Evolutionary conservation across 2,797 vertebrate genomes (phyloP), one percentile per base, ranked within the genome.

Genomic region (Myotis myotis): DNA sequence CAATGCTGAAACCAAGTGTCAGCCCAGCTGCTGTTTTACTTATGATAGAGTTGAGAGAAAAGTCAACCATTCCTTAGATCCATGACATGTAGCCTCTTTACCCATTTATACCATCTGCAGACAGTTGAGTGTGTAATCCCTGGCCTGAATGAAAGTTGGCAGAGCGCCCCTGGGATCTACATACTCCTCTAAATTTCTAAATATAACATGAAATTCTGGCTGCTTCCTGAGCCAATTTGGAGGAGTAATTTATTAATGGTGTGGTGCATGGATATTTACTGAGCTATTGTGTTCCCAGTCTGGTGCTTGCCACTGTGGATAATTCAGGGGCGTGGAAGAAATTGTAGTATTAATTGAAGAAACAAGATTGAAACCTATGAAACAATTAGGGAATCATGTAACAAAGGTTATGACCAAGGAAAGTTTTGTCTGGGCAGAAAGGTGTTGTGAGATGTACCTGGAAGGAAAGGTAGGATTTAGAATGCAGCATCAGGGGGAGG

Each of bases 141-240:
- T 41, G 22, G 47, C 25, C 44, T 93, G 57, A 51, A 72, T 0
- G n/a, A 75, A 88, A 71, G 16, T 66, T 49, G 75, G 51, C 51
- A 64, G 20, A 57, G 51, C 19, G 60, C 47, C 53, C 20, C 8
- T 25, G 49, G 13, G 33, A 82, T 20, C 80, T 78, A 68, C 2
- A 5, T 5, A n/a, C 8, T 49, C 38, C 8, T 92, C 38, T 86
- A 93, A 79, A 74, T 92, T 41, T 74, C 51, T 86, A 96, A 84
- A 70, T 70, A 20, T 16, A 71, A 85, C 30, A 22, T 20, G 23
- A 75, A 82, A 71, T 92, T 95, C 38, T 76, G 38, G 20, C 60
- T 71, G 10, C 62, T 53, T 86, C 47, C 55, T 55, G 57, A 92
- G 84, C 38, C 51, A 36, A 2, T 19, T 19, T 79, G 68, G 71